A percentile compares a stretch with the other conserved stretches of the same genome.
phyloP scores from a whole-genome alignment of 2,888 invertebrate genomes.

The Hypselothyrea guttata region DNA sequence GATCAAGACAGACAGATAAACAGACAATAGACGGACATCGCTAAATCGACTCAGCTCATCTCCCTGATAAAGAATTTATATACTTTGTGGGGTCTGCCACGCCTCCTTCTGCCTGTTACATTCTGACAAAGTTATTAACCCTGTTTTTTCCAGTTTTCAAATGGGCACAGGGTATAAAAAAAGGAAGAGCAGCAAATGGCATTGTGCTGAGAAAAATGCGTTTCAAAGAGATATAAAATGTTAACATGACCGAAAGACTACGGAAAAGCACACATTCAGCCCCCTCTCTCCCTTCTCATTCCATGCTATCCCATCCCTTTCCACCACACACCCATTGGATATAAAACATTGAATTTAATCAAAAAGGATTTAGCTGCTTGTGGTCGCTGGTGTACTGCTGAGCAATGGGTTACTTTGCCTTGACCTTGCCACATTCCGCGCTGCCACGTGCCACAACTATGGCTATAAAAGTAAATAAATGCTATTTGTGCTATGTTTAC shows the following conservation, averaged over 20 bases:
- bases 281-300: no score
- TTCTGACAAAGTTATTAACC: no score
- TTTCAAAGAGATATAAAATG: constrained; percentile 77
- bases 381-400: constrained; percentile 15
- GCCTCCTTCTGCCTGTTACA: no score
- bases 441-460: constrained; percentile 59
- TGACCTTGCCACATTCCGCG: constrained; percentile 65
- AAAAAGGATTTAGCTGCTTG: constrained; percentile 70
- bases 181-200: constrained; percentile 23
- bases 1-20: no score
- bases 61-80: no score
- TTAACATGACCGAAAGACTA: constrained; percentile 66
- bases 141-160: no score
- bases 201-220: constrained; percentile 71
- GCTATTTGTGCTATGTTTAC: constrained; percentile 17
- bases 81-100: no score
- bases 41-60: no score
- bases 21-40: no score
- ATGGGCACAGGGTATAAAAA: no score
- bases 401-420: constrained; percentile 62
- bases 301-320: constrained; percentile 23
- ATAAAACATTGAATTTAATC: constrained; percentile 78
- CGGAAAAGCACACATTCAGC: constrained; percentile 18
- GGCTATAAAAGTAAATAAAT: constrained; percentile 40
- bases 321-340: constrained; percentile 60